A percentile compares a stretch with the other conserved stretches of the same genome.
phyloP scores from a whole-genome alignment of 2,888 invertebrate species.

The Trachelus tabidus region DNA sequence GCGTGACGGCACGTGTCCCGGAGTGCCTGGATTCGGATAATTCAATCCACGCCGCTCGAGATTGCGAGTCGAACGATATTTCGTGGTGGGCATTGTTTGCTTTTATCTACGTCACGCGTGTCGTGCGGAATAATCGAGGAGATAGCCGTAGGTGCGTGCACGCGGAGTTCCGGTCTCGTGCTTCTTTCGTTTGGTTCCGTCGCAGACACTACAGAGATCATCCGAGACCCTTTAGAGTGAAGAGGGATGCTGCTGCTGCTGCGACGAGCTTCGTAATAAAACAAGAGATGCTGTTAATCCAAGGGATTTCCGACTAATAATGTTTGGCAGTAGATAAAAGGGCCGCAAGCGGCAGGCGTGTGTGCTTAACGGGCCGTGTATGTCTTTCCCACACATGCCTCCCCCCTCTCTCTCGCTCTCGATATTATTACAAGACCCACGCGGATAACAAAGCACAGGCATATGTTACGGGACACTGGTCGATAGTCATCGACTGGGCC shows the following conservation, averaged over 20 bases:
- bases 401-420: not conserved
- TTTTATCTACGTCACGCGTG: slow-evolving; percentile 30
- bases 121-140: slow-evolving; percentile 3
- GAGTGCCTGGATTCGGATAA: slow-evolving; percentile 44
- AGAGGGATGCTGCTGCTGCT: not conserved
- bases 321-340: slow-evolving; percentile 45
- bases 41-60: slow-evolving; percentile 36
- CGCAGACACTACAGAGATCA: not conserved
- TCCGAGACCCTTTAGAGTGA: not conserved
- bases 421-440: slow-evolving; percentile 42
- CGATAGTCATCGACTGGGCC: slow-evolving; percentile 10
- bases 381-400: slow-evolving; percentile 53
- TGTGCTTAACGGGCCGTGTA: slow-evolving; percentile 26
- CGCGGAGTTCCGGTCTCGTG: not conserved
- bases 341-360: slow-evolving; percentile 10
- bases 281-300: not conserved
- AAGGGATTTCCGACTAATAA: slow-evolving; percentile 35
- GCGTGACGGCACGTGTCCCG: slow-evolving; percentile 45
- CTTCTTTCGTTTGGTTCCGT: not conserved
- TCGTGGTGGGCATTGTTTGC: slow-evolving; percentile 33
- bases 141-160: not conserved
- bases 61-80: slow-evolving; percentile 34
- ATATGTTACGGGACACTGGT: slow-evolving; percentile 42
- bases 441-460: slow-evolving; percentile 32
- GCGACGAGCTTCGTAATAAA: not conserved